A percentile compares a stretch with the other conserved stretches of the same genome.
These are phyloP conservation scores for Alouatta palliata DNA, from an alignment of 2,113 vertebrate genomes.

Conservation along the genomic window DNA sequence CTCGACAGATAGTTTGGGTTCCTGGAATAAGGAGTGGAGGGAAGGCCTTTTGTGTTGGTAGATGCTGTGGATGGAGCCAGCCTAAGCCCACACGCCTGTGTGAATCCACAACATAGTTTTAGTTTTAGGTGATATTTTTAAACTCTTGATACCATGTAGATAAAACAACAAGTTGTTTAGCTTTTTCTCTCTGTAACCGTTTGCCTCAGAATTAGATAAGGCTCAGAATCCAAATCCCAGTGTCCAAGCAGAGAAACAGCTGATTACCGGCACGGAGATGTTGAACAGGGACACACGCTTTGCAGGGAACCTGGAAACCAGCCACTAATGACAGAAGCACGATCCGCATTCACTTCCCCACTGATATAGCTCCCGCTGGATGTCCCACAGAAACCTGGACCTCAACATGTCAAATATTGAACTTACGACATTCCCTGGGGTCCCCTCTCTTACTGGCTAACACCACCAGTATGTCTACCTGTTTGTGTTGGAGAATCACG, in stretches of 20 bases:
- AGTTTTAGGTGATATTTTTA: neutral
- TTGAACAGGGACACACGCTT: neutral
- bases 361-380: neutral
- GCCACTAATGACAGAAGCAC: neutral
- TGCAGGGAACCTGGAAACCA: neutral
- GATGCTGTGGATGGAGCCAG: neutral
- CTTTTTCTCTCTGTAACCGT: neutral
- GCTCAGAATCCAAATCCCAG: neutral
- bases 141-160: neutral
- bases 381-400: neutral
- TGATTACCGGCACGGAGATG: neutral
- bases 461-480: too few species aligned
- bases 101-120: neutral
- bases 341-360: neutral
- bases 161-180: neutral
- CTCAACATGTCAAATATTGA: neutral
- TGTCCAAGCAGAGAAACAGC: neutral
- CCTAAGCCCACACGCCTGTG: neutral
- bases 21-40: neutral
- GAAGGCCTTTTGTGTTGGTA: neutral
- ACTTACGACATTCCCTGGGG: too few species aligned
- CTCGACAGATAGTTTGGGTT: neutral
- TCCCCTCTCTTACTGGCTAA: neutral
- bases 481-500: neutral
- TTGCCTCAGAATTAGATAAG: neutral